phyloP scores from a whole-genome alignment of 2,797 vertebrate genomes.

The Jordanella pulchra region DNA sequence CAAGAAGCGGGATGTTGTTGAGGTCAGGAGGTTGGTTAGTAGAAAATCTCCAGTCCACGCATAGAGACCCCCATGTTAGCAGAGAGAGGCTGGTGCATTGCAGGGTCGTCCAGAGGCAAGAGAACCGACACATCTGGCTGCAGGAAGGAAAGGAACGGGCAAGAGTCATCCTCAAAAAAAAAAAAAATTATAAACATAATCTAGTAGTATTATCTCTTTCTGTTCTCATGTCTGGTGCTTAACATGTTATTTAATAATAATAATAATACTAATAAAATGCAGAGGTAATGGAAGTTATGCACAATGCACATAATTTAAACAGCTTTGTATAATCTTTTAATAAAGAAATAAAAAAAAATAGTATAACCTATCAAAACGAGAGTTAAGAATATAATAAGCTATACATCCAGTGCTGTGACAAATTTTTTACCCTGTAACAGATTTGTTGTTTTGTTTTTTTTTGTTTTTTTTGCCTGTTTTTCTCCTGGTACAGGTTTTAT shows the following conservation, averaged over 20 bases:
- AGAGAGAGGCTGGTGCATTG: conserved; percentile 85
- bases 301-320: no score
- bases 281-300: no score
- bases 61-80: conserved; percentile 85
- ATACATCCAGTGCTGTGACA: conserved; percentile 2
- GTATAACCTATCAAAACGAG: conserved; percentile 32
- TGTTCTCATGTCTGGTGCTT: no score
- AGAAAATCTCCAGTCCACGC: conserved; percentile 87
- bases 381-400: conserved; percentile 28
- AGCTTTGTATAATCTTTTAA: no score
- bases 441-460: not conserved
- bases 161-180: conserved; percentile 75
- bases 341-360: not conserved
- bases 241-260: no score
- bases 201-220: no score
- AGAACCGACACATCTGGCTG: conserved; percentile 87
- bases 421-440: not conserved
- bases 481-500: not conserved
- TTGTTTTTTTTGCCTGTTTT: no score
- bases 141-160: conserved; percentile 75
- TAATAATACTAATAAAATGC: no score
- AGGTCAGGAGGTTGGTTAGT: conserved; percentile 79
- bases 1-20: conserved; percentile 74
- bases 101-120: conserved; percentile 84
- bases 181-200: conserved; percentile 19